Percentiles rank a stretch among this genome's conserved stretches.
Conservation (phyloP, 2,797 vertebrate genomes). For the Denticeps clupeoides region DNA sequence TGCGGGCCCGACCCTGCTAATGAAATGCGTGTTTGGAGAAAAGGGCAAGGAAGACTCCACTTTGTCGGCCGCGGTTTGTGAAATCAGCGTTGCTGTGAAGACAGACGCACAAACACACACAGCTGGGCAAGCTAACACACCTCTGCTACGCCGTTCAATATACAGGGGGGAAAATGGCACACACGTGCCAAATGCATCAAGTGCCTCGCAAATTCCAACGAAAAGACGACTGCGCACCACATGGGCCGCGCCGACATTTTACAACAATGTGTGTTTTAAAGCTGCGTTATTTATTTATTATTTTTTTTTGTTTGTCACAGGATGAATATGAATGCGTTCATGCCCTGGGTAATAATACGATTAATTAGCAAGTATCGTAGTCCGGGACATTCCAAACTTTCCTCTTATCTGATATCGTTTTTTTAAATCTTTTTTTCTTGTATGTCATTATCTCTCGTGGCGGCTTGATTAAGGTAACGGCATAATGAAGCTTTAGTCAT, state of each 20-base stretch:
- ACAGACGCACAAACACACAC: constrained; percentile 47
- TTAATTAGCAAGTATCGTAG: constrained; percentile 11
- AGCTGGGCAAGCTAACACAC: constrained; percentile 43
- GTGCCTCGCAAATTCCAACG: constrained; percentile 49
- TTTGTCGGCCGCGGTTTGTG: neutral
- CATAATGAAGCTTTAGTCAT: constrained; percentile 8
- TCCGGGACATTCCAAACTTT: neutral
- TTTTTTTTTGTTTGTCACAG: too few relatives aligned
- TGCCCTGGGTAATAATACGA: constrained; percentile 15
- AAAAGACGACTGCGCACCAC: constrained; percentile 28
- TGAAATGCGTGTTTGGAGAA: too few relatives aligned
- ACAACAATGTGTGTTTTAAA: constrained; percentile 13
- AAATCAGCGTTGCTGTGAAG: constrained; percentile 28
- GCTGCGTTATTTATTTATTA: neutral
- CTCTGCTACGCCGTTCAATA: constrained; percentile 36
- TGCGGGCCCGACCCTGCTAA: too few relatives aligned
- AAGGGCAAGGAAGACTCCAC: too few relatives aligned
- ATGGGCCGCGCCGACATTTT: constrained; percentile 18
- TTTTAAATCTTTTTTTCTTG: neutral
- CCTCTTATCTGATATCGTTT: neutral
- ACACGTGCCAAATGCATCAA: constrained; percentile 58
- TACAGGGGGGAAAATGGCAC: constrained; percentile 35
- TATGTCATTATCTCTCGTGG: neutral
- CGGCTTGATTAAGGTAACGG: too few relatives aligned
- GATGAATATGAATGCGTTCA: constrained; percentile 6